These are phyloP conservation scores for Ibidorhyncha struthersii DNA, from an alignment of 2,113 vertebrate genomes.

Conservation along the genomic window DNA sequence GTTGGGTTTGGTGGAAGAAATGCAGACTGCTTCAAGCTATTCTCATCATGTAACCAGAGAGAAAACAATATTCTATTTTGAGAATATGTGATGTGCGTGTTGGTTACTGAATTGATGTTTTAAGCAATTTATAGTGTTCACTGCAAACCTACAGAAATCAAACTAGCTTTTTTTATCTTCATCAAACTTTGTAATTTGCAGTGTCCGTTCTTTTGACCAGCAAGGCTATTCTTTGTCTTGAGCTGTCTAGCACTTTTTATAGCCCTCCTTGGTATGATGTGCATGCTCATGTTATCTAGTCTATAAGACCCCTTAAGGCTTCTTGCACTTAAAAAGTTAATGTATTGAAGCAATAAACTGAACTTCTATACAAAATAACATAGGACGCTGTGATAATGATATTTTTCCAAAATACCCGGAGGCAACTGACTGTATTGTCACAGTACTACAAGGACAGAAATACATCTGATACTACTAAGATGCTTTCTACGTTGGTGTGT, in stretches of 20 bases:
- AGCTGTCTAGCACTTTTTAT: neutral
- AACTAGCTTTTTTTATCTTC: neutral
- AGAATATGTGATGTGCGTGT: neutral
- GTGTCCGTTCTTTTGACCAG: neutral
- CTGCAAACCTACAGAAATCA: neutral
- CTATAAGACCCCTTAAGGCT: neutral
- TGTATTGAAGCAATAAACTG: neutral
- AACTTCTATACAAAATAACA: neutral
- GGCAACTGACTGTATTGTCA: neutral
- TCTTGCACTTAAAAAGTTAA: constrained; percentile 8
- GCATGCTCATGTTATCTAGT: neutral
- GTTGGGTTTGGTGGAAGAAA: neutral
- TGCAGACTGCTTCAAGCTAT: neutral
- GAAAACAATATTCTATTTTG: neutral
- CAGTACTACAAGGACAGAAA: neutral
- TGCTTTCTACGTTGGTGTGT: neutral
- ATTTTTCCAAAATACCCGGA: constrained; percentile 27
- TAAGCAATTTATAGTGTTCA: neutral
- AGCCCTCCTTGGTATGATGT: neutral
- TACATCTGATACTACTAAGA: constrained; percentile 3
- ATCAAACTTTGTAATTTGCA: neutral
- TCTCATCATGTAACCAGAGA: neutral
- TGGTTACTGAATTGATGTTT: neutral
- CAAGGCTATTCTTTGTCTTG: neutral
- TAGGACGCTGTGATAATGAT: neutral